Evolutionary conservation across 1,140 invertebrate species (phyloP).

Genomic region (Ips nitidus): DNA sequence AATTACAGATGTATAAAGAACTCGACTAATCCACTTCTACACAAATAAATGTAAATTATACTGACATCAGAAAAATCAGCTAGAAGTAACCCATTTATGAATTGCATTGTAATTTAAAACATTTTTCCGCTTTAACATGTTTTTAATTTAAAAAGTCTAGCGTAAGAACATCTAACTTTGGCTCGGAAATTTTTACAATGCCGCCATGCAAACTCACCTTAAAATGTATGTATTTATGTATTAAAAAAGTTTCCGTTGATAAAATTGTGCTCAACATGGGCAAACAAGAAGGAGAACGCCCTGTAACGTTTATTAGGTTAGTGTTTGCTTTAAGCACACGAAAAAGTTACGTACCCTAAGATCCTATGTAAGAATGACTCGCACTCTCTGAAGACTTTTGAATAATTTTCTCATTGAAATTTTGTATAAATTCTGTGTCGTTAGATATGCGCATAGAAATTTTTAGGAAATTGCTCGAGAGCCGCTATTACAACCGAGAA

Average conservation of each 20-base stretch:
- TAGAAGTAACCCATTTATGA: neutral
- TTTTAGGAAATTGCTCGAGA: constrained; percentile 23
- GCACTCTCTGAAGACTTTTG: constrained; percentile 12
- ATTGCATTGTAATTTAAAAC: constrained; percentile 26
- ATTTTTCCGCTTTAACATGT: constrained; percentile 3
- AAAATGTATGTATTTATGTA: constrained; percentile 38
- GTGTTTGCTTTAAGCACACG: constrained; percentile 31
- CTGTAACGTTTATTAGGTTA: constrained; percentile 34
- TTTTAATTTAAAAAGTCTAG: constrained; percentile 7
- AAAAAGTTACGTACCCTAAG: constrained; percentile 3
- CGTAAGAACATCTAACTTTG: constrained; percentile 20
- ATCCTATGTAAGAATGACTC: neutral
- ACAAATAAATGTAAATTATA: no score
- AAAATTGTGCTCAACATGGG: constrained; percentile 29
- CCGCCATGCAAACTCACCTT: constrained; percentile 27
- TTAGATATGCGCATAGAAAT: constrained; percentile 28
- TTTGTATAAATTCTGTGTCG: constrained; percentile 16
- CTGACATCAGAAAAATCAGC: no score
- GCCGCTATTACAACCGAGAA: constrained; percentile 13
- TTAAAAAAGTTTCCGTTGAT: constrained; percentile 36
- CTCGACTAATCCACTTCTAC: no score
- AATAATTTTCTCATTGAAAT: constrained; percentile 33
- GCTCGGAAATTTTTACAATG: constrained; percentile 16
- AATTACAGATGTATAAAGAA: no score
- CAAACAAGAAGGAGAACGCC: constrained; percentile 27